Percentiles rank a stretch among this genome's conserved stretches.
These are phyloP conservation scores for Arge pagana DNA, from an alignment of 2,888 invertebrate genomes.

Conservation along the genomic window DNA sequence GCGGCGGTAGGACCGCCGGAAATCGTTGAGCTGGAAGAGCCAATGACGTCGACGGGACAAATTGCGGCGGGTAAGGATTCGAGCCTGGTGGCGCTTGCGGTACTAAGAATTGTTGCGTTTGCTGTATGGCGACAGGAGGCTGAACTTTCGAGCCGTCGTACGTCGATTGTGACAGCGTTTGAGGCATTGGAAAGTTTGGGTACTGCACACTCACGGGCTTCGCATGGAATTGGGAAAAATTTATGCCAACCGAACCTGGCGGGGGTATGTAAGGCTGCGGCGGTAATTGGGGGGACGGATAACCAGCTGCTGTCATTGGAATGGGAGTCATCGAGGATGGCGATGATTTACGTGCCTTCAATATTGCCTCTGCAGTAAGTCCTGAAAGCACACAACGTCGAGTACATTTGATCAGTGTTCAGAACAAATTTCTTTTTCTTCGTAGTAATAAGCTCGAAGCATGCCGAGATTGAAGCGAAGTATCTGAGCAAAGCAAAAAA, in stretches of 20 bases:
- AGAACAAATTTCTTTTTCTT: too few relatives aligned
- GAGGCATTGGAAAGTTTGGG: constrained; percentile 38
- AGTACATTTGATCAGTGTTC: neutral
- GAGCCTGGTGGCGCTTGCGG: constrained; percentile 55
- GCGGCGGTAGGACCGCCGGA: constrained; percentile 34
- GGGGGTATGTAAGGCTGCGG: constrained; percentile 55
- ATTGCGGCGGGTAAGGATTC: constrained; percentile 54
- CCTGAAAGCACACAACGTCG: constrained; percentile 33
- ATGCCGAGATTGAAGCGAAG: constrained; percentile 8
- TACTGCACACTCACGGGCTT: constrained; percentile 45
- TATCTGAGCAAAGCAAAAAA: too few relatives aligned
- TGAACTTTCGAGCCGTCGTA: neutral
- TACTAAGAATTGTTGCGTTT: constrained; percentile 39
- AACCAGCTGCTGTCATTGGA: constrained; percentile 32
- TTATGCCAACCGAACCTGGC: constrained; percentile 49
- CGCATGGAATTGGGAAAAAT: constrained; percentile 47
- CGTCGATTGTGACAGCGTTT: constrained; percentile 26
- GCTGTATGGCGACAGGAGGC: constrained; percentile 9
- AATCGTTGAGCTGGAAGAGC: constrained; percentile 32
- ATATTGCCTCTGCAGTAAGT: constrained; percentile 49
- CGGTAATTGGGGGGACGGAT: constrained; percentile 47
- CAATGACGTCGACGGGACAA: constrained; percentile 29
- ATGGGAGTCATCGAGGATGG: constrained; percentile 33
- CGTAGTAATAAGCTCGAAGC: too few relatives aligned
- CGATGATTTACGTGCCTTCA: constrained; percentile 46